Base-by-base conservation (phyloP, 2,888 invertebrate genomes). In the Ditylenchus weischeri region DNA sequence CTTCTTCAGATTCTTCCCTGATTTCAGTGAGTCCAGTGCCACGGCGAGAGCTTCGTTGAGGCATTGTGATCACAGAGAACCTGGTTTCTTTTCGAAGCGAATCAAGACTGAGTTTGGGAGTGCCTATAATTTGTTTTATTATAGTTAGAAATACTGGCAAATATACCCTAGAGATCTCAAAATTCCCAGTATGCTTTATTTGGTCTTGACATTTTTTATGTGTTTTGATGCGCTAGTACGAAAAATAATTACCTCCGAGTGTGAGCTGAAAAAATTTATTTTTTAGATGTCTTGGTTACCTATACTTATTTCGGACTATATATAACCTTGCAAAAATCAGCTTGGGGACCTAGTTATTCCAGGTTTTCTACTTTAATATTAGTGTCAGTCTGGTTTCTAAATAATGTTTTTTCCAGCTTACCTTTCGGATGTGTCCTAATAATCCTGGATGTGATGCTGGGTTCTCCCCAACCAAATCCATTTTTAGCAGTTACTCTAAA, bases 391-490 rank as follows among this genome's bases (percentile, higher is more conserved):
- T 29, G 29, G 29, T 29, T 29, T 5, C 29, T 29, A 29, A 29
- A 29, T n/a, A 43, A 43, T 3, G 1, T 43, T 8, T 6, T 43
- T 36, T 11, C 8, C 10, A 35, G 59, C 35, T 88, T 86, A 60
- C 90, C 81, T 62, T 78, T 70, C 36, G 74, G 77, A 69, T 83
- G 83, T 6, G 83, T 83, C 38, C 80, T 76, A 21, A 83, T 78
- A 54, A 83, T 83, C 59, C 83, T 62, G 58, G 76, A 76, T 60
- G 91, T 90, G 72, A 91, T 89, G 11, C 71, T 71, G 19, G 74
- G 89, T 65, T 91, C 90, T 84, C 94, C 92, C 90, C 92, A 92
- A 0, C 95, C 95, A 81, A 95, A 91, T 64, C 89, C 88, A 85
- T 96, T 96, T 74, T 89, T 88, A 0, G 93, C 91, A 0, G 91